Base-by-base conservation (phyloP, 1,140 invertebrate species). In the Monochamus saltuarius region DNA sequence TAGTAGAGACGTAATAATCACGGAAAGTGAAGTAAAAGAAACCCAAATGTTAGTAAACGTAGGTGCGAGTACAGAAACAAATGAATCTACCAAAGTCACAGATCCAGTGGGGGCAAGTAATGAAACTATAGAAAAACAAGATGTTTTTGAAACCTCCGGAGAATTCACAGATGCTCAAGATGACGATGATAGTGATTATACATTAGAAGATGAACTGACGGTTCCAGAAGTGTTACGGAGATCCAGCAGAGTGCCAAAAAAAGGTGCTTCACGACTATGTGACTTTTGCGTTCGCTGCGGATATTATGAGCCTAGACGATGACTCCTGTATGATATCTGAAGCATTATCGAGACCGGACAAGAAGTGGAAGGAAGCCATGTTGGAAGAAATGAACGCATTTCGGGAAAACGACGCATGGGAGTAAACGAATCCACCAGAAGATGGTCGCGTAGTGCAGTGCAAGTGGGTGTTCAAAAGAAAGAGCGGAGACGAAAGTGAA, bases 81-180 rank as follows among this genome's bases (percentile, higher is more conserved):
- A 2, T 29, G 22, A 29, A 29, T 29, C 22, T 29, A 29, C 22
- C 22, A 29, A 29, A 29, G 13, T 36, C 34, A 14, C 36, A 59
- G 47, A 22, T 59, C 29, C 56, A 59, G 22, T 51, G 47, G 56
- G 56, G 16, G 42, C 22, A 35, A 16, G 16, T 35, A 49, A 57
- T 19, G n/a, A 40, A 43, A 46, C 13, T 45, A 19, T 39, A 29
- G 22, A 29, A 29, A 29, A 29, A 29, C 13, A 22, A 40, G 67
- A 56, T 61, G 39, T 43, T 34, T 39, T 66, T 40, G 72, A 77
- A 52, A 61, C 66, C 49, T 60, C 66, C 53, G 63, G 56, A 16
- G 62, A 75, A 6, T 75, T 81, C 62, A 73, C 79, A n/a, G 78
- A 78, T 7, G 81, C 79, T 58, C 69, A 73, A 51, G 67, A 59